phyloP scores from a whole-genome alignment of 2,888 invertebrate genomes.

The Pristionchus fissidentatus region DNA sequence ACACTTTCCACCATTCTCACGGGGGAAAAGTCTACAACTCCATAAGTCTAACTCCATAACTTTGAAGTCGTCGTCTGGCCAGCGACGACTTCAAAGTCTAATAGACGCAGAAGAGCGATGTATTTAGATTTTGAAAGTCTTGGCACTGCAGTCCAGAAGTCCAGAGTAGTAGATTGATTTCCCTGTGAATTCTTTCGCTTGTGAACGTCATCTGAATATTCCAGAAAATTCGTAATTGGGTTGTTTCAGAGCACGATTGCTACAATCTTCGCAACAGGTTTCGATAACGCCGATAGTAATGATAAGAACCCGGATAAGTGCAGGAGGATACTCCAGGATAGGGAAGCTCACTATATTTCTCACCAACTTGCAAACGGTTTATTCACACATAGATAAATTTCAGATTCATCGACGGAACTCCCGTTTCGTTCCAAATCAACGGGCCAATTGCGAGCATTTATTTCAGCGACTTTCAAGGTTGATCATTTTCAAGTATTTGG shows the following conservation, averaged over 20 bases:
- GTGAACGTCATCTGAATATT: too few relatives aligned
- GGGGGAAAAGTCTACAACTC: too few relatives aligned
- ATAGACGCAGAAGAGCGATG: neutral
- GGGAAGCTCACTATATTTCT: neutral
- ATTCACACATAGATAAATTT: neutral
- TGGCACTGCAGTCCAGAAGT: too few relatives aligned
- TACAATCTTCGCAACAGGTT: constrained; percentile 8
- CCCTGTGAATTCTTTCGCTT: too few relatives aligned
- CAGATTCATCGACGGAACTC: neutral
- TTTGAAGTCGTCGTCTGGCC: too few relatives aligned
- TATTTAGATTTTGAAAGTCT: neutral
- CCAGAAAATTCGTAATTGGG: too few relatives aligned
- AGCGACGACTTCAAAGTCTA: neutral
- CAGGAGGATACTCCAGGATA: neutral
- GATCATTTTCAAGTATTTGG: too few relatives aligned
- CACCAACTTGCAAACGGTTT: too few relatives aligned
- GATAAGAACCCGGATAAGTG: constrained; percentile 12
- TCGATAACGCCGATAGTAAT: neutral
- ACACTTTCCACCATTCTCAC: too few relatives aligned
- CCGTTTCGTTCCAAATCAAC: constrained; percentile 25
- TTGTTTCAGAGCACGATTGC: neutral
- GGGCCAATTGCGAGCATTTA: constrained; percentile 6
- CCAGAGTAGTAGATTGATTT: too few relatives aligned
- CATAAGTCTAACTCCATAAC: too few relatives aligned
- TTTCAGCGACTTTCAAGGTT: constrained; percentile 23